phyloP scores from a whole-genome alignment of 2,113 vertebrate genomes.

The Barnardius zonarius region DNA sequence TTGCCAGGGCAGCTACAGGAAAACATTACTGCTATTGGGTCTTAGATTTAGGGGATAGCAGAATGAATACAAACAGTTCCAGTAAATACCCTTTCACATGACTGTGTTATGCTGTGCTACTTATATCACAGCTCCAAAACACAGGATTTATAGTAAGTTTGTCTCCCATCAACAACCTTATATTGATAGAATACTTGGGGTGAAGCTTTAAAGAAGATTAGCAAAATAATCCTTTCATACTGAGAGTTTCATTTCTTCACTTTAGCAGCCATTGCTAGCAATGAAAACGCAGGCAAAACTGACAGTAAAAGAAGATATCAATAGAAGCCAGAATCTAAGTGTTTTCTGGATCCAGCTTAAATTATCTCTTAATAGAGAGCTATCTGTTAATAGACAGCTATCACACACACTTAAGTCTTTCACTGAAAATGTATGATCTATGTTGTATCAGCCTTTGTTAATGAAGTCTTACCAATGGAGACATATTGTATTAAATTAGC shows the following conservation, averaged over 20 bases:
- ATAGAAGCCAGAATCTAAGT: neutral
- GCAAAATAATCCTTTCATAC: conserved; percentile 58
- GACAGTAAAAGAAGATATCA: neutral
- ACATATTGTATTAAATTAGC: neutral
- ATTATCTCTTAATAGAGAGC: neutral
- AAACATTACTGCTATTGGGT: neutral
- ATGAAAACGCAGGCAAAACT: conserved; percentile 7
- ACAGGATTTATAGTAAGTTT: conserved; percentile 30
- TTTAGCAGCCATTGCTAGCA: neutral
- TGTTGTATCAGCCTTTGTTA: neutral
- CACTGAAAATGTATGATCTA: neutral
- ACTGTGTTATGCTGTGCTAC: neutral
- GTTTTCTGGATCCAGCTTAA: conserved; percentile 13
- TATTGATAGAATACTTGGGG: conserved; percentile 22
- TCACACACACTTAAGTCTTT: neutral
- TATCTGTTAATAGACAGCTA: neutral
- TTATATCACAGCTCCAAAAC: conserved; percentile 17
- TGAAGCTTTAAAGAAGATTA: conserved; percentile 60
- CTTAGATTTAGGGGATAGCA: neutral
- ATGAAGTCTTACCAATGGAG: neutral
- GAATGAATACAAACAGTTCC: neutral
- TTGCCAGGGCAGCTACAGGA: neutral
- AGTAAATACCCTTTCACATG: neutral
- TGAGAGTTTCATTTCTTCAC: conserved; percentile 48
- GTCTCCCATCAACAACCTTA: conserved; percentile 15